phyloP scores from a whole-genome alignment of 2,113 vertebrate genomes.

The Rhea pennata region DNA sequence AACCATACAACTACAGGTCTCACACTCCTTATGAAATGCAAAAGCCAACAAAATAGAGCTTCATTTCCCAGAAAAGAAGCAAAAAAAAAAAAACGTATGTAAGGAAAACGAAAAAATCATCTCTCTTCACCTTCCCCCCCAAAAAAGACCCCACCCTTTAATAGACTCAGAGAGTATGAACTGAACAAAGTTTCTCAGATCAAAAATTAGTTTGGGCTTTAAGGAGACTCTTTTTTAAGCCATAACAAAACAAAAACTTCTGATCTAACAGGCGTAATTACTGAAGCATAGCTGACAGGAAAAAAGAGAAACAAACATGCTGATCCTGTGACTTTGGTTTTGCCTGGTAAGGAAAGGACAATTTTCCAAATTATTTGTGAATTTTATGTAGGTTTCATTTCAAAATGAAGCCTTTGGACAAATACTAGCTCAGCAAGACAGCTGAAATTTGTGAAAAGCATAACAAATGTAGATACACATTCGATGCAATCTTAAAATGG shows the following conservation, averaged over 20 bases:
- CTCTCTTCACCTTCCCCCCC: no score
- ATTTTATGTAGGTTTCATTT: neutral
- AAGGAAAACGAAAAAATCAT: neutral
- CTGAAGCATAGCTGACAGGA: neutral
- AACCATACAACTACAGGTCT: neutral
- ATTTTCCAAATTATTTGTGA: neutral
- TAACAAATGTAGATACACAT: neutral
- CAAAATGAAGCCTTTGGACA: neutral
- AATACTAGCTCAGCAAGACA: neutral
- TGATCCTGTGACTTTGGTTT: neutral
- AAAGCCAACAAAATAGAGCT: neutral
- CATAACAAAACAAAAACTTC: neutral
- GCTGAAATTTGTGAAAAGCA: neutral
- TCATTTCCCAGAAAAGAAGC: neutral
- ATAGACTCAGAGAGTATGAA: neutral
- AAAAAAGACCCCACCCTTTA: neutral
- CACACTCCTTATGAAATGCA: neutral
- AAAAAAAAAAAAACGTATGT: neutral
- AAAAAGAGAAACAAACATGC: neutral
- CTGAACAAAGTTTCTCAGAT: neutral
- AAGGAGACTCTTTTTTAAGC: neutral
- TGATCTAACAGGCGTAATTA: neutral
- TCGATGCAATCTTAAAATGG: neutral
- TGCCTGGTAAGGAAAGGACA: neutral
- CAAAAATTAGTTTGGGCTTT: neutral